Percentiles rank a stretch among this genome's conserved stretches.
Evolutionary conservation across 2,797 vertebrate genomes (phyloP).

Genomic region (Epinephelus awoara): DNA sequence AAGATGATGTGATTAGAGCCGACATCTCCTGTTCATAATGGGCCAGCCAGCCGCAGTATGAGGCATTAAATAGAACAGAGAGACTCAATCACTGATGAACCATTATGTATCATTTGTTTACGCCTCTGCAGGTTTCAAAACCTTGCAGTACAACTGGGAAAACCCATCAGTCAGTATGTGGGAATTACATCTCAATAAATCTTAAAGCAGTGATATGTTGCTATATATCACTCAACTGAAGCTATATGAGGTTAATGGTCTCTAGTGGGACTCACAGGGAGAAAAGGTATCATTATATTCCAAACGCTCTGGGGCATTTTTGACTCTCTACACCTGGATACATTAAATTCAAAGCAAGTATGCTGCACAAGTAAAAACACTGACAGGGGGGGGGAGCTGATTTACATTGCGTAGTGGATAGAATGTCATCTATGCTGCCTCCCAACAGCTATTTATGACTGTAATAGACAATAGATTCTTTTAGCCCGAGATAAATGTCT

Average conservation of each 20-base stretch:
- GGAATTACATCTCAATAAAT: constrained; percentile 1
- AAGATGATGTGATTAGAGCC: constrained; percentile 66
- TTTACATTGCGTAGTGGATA: constrained; percentile 33
- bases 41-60: constrained; percentile 13
- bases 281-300: constrained; percentile 58
- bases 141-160: constrained; percentile 9
- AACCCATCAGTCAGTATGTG: constrained; percentile 1
- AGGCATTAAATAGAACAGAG: constrained; percentile 4
- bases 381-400: neutral
- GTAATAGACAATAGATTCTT: constrained; percentile 10
- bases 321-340: constrained; percentile 51
- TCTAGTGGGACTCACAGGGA: constrained; percentile 33
- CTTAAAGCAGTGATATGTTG: neutral
- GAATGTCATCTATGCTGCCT: neutral
- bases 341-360: constrained; percentile 53
- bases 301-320: constrained; percentile 38
- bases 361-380: constrained; percentile 23
- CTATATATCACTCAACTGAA: constrained; percentile 20
- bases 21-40: constrained; percentile 40
- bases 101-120: neutral
- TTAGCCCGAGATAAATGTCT: constrained; percentile 2
- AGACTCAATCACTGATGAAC: neutral
- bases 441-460: constrained; percentile 10
- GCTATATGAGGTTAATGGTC: constrained; percentile 45
- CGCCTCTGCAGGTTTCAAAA: neutral